Percentiles rank a stretch among this genome's conserved stretches.
Conservation (phyloP, 2,797 vertebrate genomes). For the Rhyacichthys aspro region DNA sequence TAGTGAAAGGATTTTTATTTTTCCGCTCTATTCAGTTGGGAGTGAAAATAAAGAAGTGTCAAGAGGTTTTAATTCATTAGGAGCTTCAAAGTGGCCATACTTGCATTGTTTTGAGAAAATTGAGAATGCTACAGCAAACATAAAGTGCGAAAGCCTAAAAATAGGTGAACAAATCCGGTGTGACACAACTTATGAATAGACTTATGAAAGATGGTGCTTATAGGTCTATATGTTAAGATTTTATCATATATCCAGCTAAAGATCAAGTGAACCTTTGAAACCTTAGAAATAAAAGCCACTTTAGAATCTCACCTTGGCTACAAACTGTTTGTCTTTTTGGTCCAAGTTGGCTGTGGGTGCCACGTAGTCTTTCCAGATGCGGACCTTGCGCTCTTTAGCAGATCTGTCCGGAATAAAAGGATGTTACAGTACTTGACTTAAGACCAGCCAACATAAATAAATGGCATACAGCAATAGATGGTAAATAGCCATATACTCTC, state of each 20-base stretch:
- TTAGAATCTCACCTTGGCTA: constrained; percentile 89
- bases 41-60: constrained; percentile 36
- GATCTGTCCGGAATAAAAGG: constrained; percentile 75
- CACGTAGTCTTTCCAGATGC: constrained; percentile 99
- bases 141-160: constrained; percentile 18
- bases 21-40: constrained; percentile 20
- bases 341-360: constrained; percentile 96
- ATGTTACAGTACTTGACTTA: constrained; percentile 13
- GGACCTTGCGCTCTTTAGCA: constrained; percentile 92
- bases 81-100: constrained; percentile 30
- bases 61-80: constrained; percentile 37
- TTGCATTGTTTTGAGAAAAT: constrained; percentile 38
- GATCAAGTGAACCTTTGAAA: not conserved
- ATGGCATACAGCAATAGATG: not conserved
- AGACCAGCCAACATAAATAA: constrained; percentile 11
- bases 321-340: constrained; percentile 96
- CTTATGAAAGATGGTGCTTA: too few relatives aligned
- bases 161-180: not conserved
- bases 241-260: constrained; percentile 7
- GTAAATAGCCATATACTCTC: not conserved
- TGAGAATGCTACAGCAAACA: constrained; percentile 28
- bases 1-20: constrained; percentile 26
- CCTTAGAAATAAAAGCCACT: constrained; percentile 16
- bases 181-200: too few relatives aligned
- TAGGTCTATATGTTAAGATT: not conserved